phyloP scores from a whole-genome alignment of 2,113 vertebrate genomes.

The Corythoichthys haematopterus region DNA sequence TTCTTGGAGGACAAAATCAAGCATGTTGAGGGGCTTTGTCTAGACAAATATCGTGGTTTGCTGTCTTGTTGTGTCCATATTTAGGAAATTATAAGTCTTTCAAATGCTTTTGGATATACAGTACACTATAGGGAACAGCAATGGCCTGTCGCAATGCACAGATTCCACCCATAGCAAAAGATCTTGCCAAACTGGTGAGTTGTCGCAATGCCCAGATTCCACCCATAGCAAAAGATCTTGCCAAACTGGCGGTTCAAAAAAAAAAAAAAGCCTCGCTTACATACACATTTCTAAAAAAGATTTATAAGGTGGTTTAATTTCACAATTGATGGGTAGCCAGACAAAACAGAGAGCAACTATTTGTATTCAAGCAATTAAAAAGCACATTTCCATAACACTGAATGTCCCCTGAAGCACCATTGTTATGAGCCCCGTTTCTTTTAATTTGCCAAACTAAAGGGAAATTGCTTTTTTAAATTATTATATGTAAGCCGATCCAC shows the following conservation, averaged over 20 bases:
- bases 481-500: background rate
- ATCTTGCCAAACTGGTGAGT: background rate
- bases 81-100: too few species aligned
- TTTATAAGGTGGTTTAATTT: background rate
- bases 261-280: background rate
- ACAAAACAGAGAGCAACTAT: background rate
- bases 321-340: background rate
- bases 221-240: background rate
- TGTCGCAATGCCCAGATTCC: background rate
- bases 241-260: background rate
- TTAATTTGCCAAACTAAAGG: background rate
- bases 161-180: background rate
- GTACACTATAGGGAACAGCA: too few species aligned
- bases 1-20: too few species aligned
- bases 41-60: too few species aligned
- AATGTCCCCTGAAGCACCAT: background rate
- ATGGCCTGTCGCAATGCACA: background rate
- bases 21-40: too few species aligned
- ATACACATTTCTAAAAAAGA: background rate
- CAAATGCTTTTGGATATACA: too few species aligned
- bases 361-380: conserved; percentile 1
- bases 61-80: too few species aligned
- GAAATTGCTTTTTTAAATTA: background rate
- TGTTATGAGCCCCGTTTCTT: background rate
- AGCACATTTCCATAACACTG: background rate